Evolutionary conservation across 2,888 invertebrate species (phyloP).

Genomic region (Zygothrica quintamaculata): DNA sequence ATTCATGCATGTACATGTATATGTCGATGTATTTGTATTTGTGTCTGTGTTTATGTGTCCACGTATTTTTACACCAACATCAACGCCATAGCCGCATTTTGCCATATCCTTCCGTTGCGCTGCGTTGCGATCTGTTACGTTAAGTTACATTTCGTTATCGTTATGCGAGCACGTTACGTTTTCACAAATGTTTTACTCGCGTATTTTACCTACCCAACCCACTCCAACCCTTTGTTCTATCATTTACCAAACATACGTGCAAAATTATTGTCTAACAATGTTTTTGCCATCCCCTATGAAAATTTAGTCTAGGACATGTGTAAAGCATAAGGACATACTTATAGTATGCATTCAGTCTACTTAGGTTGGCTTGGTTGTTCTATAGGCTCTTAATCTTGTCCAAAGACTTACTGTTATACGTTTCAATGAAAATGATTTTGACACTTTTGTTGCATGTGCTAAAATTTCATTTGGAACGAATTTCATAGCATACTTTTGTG

Average conservation of each 20-base stretch:
- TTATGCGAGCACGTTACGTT: conserved; percentile 38
- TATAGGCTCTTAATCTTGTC: too few relatives aligned
- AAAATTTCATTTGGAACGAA: conserved; percentile 74
- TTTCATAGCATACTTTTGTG: conserved; percentile 76
- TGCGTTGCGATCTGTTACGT: conserved; percentile 44
- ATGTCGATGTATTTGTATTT: conserved; percentile 16
- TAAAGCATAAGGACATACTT: conserved; percentile 44
- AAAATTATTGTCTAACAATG: conserved; percentile 54
- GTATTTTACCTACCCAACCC: conserved; percentile 19
- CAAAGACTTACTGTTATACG: too few relatives aligned
- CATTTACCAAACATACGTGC: conserved; percentile 75
- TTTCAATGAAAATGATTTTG: conserved; percentile 34
- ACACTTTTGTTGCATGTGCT: conserved; percentile 56
- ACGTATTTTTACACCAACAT: conserved; percentile 55
- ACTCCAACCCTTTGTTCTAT: conserved; percentile 33
- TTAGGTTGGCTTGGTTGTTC: too few relatives aligned
- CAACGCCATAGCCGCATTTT: conserved; percentile 69
- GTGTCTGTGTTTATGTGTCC: conserved; percentile 20
- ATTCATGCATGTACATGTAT: conserved; percentile 1
- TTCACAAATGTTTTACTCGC: conserved; percentile 68
- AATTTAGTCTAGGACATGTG: conserved; percentile 59
- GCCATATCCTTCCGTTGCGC: conserved; percentile 72
- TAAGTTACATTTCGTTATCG: conserved; percentile 44
- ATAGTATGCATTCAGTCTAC: conserved; percentile 49
- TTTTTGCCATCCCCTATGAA: conserved; percentile 69